Percentiles rank a stretch among this genome's conserved stretches.
These are phyloP conservation scores for Uromys caudimaculatus DNA, from an alignment of 2,797 vertebrate species.

Conservation along the genomic window DNA sequence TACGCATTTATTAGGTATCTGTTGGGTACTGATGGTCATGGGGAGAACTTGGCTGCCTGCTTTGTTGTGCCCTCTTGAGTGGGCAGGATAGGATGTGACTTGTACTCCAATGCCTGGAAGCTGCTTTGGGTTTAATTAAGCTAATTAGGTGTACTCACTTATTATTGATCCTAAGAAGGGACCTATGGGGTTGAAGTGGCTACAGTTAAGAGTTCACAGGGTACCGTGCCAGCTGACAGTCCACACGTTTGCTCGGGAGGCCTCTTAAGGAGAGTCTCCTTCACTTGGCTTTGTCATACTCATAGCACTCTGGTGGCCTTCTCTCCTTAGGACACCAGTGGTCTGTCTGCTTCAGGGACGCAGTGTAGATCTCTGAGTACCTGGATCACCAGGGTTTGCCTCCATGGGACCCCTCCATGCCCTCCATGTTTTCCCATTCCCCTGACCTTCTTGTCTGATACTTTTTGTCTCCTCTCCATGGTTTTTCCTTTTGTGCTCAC, in stretches of 20 bases:
- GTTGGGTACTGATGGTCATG: background rate
- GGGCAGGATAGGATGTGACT: background rate
- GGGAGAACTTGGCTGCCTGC: fast-evolving
- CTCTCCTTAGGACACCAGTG: background rate
- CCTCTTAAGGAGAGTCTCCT: background rate
- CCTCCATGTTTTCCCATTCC: background rate
- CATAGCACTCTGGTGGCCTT: background rate
- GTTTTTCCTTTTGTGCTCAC: background rate
- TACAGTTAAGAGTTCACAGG: background rate
- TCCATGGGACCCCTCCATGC: fast-evolving
- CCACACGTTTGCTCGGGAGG: too few species aligned
- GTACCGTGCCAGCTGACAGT: background rate
- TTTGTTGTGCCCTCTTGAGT: background rate
- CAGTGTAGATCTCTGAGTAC: background rate
- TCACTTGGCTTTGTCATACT: background rate
- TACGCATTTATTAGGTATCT: background rate
- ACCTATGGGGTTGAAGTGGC: background rate
- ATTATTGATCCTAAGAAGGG: background rate
- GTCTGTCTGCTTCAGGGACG: background rate
- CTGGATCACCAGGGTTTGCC: fast-evolving
- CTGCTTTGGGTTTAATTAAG: constrained; percentile 65
- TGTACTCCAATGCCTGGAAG: constrained; percentile 24
- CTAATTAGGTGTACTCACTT: constrained; percentile 38
- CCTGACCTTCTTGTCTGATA: fast-evolving
- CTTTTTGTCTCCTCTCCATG: fast-evolving